Conservation (phyloP, 2,113 vertebrate genomes). For the Etia nguti region DNA sequence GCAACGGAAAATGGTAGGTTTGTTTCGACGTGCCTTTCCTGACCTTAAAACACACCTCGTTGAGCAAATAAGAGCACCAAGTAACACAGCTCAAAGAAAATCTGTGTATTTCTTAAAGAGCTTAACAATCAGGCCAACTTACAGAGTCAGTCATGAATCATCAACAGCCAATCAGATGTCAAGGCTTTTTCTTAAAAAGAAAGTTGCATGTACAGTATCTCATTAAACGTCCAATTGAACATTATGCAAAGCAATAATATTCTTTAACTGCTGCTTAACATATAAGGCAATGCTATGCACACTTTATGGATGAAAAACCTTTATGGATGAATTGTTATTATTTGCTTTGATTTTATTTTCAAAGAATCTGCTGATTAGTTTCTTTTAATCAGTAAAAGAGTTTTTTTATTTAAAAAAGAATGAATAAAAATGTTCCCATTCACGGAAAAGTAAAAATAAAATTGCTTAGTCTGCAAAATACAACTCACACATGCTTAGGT, state of each 20-base stretch:
- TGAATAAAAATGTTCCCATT: rapidly evolving
- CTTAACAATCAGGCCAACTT: background rate
- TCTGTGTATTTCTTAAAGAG: background rate
- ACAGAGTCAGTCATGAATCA: background rate
- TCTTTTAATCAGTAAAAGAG: background rate
- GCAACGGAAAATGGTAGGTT: background rate
- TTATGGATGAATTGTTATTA: background rate
- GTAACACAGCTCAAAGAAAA: background rate
- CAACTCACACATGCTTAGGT: background rate
- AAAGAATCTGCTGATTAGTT: background rate
- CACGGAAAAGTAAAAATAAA: background rate
- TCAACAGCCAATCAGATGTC: background rate
- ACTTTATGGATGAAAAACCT: background rate
- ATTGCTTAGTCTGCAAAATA: background rate
- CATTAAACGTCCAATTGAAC: background rate
- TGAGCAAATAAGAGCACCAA: background rate
- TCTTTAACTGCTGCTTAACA: background rate
- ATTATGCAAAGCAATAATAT: background rate
- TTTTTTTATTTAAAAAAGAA: background rate
- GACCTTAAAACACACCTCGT: background rate
- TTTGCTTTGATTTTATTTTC: background rate
- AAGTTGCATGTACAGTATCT: background rate
- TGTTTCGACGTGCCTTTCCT: background rate
- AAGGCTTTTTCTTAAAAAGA: background rate
- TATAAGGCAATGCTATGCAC: background rate